Evolutionary conservation across 2,797 vertebrate species (phyloP).

Genomic region (Diceros bicornis): DNA sequence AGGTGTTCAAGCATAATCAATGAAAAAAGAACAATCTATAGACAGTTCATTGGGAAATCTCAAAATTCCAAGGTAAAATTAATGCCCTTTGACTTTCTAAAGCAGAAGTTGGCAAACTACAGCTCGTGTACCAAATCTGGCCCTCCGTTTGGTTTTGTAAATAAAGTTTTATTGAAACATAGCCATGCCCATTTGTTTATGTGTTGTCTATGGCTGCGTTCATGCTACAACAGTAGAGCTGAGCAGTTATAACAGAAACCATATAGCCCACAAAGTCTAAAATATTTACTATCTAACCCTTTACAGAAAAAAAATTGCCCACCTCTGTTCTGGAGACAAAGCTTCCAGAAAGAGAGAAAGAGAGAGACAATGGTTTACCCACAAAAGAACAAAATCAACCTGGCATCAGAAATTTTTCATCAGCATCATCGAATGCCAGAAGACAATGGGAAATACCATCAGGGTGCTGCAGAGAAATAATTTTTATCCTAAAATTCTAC

Average conservation of each 20-base stretch:
- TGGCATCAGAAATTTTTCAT: not conserved
- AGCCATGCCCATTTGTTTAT: not conserved
- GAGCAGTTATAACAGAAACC: not conserved
- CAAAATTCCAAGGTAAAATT: not conserved
- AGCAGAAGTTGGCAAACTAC: not conserved
- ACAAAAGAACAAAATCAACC: not conserved
- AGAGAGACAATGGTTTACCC: not conserved
- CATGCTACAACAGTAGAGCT: not conserved
- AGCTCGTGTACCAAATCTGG: not conserved
- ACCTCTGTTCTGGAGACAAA: not conserved
- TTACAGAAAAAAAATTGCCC: not conserved
- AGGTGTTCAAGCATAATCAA: not conserved
- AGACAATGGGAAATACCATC: not conserved
- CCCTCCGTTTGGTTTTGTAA: not conserved
- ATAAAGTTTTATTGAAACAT: slow-evolving; percentile 61
- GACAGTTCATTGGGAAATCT: not conserved
- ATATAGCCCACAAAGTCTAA: not conserved
- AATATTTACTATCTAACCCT: not conserved
- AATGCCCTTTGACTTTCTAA: not conserved
- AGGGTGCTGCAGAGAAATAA: not conserved
- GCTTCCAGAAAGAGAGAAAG: not conserved
- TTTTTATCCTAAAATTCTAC: not conserved
- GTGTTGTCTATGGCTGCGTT: not conserved
- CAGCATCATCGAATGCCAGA: not conserved
- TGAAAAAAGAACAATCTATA: not conserved